Conservation (phyloP, 1,140 invertebrate genomes). For the Neuroterus valhalla region DNA sequence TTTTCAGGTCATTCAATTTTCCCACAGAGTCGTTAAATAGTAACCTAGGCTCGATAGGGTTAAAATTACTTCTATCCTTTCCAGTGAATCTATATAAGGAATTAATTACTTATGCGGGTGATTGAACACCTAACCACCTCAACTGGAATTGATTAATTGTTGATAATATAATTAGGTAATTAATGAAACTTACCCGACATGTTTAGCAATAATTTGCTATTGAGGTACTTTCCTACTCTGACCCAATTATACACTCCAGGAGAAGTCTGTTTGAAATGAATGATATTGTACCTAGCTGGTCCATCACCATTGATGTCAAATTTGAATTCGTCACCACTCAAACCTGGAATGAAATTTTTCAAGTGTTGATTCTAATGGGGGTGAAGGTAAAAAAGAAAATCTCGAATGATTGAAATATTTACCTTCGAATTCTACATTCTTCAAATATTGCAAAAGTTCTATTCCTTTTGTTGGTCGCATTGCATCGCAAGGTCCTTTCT, state of each 20-base stretch:
- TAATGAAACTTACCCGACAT: conserved; percentile 80
- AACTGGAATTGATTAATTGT: background rate
- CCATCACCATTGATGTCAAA: conserved; percentile 94
- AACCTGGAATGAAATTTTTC: conserved; percentile 75
- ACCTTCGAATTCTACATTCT: conserved; percentile 91
- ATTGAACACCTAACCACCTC: background rate
- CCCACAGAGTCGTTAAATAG: no score
- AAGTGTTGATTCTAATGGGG: conserved; percentile 13
- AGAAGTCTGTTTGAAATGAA: conserved; percentile 92
- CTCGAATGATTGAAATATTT: conserved; percentile 53
- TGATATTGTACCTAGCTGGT: conserved; percentile 94
- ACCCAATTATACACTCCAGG: conserved; percentile 88
- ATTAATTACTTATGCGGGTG: background rate
- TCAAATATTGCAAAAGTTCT: conserved; percentile 86
- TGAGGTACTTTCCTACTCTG: conserved; percentile 88
- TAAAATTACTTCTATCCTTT: background rate
- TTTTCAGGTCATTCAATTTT: background rate
- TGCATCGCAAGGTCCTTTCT: conserved; percentile 85
- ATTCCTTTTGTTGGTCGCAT: conserved; percentile 93
- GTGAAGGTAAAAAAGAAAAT: background rate
- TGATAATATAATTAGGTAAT: conserved; percentile 6
- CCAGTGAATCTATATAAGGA: background rate
- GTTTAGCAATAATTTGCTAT: conserved; percentile 86
- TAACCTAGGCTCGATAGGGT: background rate
- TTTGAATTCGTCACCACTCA: conserved; percentile 91